Evolutionary conservation across 92 coral and sea anemone genomes (phyloP), one percentile per base, ranked within the genome.

Genomic region (Nematostella vectensis): DNA sequence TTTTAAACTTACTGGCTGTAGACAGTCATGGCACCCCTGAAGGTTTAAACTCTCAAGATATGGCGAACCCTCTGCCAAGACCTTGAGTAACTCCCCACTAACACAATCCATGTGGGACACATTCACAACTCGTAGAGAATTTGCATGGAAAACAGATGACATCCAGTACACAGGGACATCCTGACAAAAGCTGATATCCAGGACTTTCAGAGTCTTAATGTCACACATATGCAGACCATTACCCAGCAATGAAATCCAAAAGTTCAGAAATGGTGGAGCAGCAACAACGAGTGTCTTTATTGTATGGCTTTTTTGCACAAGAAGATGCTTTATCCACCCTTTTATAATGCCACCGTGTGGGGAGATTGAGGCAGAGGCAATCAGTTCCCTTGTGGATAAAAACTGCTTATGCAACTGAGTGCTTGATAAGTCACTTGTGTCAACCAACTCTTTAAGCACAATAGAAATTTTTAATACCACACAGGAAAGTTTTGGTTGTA

Each of bases 61-160:
- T 40, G 72, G 72, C n/a, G 72, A 66, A 1, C 47, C 27, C 22
- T 66, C 72, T n/a, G 72, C 57, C 9, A 66, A 20, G 19, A 66
- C 25, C 17, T 55, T 40, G 26, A 66, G 63, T 6, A 66, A 56
- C 16, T 66, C 37, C 1, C 72, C 63, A 10, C 48, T 26, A 1
- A 66, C 72, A 66, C 72, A 66, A 24, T 66, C 72, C 72, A 66
- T 66, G 33, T 66, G 57, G 16, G 72, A 66, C 12, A 66, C 31
- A 25, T 66, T 66, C 36, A 66, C 27, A 43, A 66, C 27, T 17
- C 63, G 54, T 27, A 66, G 33, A 9, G 72, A 54, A 66, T 66
- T 66, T 27, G 55, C 72, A 26, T 48, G 54, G 29, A 66, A 38
- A 10, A 66, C 72, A 0, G 62, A 43, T 8, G 44, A 25, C 72